phyloP scores from a whole-genome alignment of 2,113 vertebrate species.

The Rana temporaria region DNA sequence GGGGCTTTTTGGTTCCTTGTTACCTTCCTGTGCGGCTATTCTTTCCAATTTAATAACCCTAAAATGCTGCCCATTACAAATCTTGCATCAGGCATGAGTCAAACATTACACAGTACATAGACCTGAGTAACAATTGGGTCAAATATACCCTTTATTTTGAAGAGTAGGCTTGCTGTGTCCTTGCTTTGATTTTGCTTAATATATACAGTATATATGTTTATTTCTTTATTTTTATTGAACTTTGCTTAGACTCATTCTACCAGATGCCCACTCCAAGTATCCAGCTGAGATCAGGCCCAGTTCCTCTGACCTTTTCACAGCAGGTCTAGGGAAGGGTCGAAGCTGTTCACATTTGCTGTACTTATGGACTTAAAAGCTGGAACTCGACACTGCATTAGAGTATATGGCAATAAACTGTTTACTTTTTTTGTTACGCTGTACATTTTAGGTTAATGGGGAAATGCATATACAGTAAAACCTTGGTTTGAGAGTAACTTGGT shows the following conservation, averaged over 20 bases:
- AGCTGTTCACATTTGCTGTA: not conserved
- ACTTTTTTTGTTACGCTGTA: too few species aligned
- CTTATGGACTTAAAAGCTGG: not conserved
- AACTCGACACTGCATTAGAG: not conserved
- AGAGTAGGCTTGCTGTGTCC: not conserved
- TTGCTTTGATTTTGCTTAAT: too few species aligned
- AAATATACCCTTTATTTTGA: not conserved
- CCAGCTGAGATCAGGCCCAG: slow-evolving; percentile 8
- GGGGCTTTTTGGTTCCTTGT: too few species aligned
- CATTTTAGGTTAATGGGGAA: too few species aligned
- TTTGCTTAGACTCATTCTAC: not conserved
- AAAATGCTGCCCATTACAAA: too few species aligned
- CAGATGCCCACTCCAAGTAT: not conserved
- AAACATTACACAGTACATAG: not conserved
- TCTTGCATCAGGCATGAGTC: not conserved
- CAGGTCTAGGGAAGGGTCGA: not conserved
- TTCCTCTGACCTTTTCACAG: slow-evolving; percentile 24
- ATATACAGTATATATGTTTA: not conserved
- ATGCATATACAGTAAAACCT: too few species aligned
- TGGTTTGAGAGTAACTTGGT: too few species aligned
- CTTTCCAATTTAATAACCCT: too few species aligned
- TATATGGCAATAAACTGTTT: too few species aligned
- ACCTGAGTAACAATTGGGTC: not conserved
- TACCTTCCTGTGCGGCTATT: too few species aligned
- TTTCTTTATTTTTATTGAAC: slow-evolving; percentile 25